A percentile compares a stretch with the other conserved stretches of the same genome.
Evolutionary conservation across 2,888 invertebrate genomes (phyloP).

Genomic region (Pristionchus japonicus): DNA sequence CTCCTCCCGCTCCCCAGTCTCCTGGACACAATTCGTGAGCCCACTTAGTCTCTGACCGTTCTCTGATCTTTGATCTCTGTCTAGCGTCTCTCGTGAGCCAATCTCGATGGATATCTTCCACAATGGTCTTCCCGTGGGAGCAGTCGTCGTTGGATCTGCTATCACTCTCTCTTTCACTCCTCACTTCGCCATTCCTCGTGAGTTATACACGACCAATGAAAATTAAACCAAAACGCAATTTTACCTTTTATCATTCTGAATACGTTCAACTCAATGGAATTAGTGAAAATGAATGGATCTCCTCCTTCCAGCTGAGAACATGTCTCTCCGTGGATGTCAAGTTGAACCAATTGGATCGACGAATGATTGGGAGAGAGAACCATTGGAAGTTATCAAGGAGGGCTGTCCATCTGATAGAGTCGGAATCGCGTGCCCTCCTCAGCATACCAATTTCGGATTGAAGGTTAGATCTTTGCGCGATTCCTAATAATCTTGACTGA

Average conservation of each 20-base stretch:
- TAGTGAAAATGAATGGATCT: too few relatives aligned
- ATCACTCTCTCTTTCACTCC: slow-evolving; percentile 74
- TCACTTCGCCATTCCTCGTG: slow-evolving; percentile 72
- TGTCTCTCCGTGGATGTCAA: slow-evolving; percentile 73
- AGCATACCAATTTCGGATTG: slow-evolving; percentile 72
- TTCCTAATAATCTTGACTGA: neutral
- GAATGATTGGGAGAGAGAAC: slow-evolving; percentile 75
- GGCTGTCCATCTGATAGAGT: slow-evolving; percentile 73
- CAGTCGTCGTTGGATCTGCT: slow-evolving; percentile 74
- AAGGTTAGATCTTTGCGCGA: slow-evolving; percentile 47
- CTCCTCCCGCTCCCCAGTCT: neutral
- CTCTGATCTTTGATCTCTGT: neutral
- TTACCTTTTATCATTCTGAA: neutral
- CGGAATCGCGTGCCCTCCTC: slow-evolving; percentile 74
- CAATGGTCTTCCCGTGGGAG: slow-evolving; percentile 73
- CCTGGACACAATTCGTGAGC: neutral
- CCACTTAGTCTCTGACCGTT: neutral
- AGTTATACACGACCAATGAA: slow-evolving; percentile 26
- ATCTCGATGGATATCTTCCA: slow-evolving; percentile 75
- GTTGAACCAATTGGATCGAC: slow-evolving; percentile 72
- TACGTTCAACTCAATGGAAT: too few relatives aligned
- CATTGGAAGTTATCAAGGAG: slow-evolving; percentile 62
- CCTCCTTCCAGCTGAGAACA: slow-evolving; percentile 66
- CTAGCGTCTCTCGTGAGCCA: slow-evolving; percentile 52
- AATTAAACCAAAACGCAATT: neutral